phyloP scores from a whole-genome alignment of 2,888 invertebrate genomes.

The Malacosoma neustria region DNA sequence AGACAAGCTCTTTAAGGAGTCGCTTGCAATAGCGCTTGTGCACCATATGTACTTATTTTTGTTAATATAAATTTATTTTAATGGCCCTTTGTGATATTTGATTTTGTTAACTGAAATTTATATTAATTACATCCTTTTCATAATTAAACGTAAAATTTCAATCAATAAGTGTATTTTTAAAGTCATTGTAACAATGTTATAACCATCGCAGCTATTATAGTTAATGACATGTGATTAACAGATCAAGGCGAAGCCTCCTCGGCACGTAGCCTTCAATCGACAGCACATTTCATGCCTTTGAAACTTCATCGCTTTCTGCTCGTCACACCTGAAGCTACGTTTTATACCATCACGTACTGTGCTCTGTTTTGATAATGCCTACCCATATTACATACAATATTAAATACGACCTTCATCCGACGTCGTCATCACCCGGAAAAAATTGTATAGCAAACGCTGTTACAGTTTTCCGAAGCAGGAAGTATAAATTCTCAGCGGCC shows the following conservation, averaged over 20 bases:
- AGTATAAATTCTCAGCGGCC: constrained; percentile 46
- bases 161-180: constrained; percentile 1
- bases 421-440: constrained; percentile 65
- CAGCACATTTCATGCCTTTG: background rate
- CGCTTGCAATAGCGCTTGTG: too few species aligned
- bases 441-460: constrained; percentile 46
- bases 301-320: background rate
- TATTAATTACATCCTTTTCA: too few species aligned
- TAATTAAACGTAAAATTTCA: too few species aligned
- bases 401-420: constrained; percentile 47
- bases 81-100: too few species aligned
- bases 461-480: constrained; percentile 71
- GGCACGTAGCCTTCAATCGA: background rate
- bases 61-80: too few species aligned
- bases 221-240: background rate
- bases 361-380: constrained; percentile 19
- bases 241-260: background rate
- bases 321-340: background rate
- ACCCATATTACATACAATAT: constrained; percentile 35
- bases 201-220: background rate
- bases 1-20: too few species aligned
- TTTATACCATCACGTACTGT: constrained; percentile 1
- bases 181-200: background rate
- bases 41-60: too few species aligned
- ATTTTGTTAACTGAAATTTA: too few species aligned